Base-by-base conservation (phyloP, 2,113 vertebrate genomes). In the Tychaedon coryphoeus region DNA sequence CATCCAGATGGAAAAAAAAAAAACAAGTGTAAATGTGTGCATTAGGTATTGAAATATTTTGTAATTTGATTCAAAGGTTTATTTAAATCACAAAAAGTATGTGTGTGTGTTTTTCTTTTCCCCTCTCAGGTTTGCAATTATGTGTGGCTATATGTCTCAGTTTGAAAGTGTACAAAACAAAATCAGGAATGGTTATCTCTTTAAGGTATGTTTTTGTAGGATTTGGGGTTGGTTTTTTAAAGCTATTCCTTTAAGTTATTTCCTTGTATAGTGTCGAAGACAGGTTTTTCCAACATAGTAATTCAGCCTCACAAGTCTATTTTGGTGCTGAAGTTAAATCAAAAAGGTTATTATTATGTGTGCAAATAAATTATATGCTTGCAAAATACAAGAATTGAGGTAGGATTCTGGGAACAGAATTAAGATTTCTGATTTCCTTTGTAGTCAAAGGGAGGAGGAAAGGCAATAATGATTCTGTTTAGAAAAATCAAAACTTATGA, bases 141-240 rank as follows among this genome's bases (percentile, higher is more conserved):
- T 99, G 96, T 99, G 99, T 97, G 99, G 99, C 85, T 98, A 99
- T 62, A 98, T 99, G 97, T 98, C 99, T 58, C 98, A 99, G 77
- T 99, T 99, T 94, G 99, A 99, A 89, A 99, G 98, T 43, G 91
- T 99, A 89, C 99, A 99, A 96, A 99, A 99, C 98, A 99, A 98
- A 98, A 98, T 99, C 96, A 99, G 98, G 98, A 99, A 99, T 89
- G 99, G 99, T 80, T 98, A 99, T 95, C 97, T 98, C 89, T 99
- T 99, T 95, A 99, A 99, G 99, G 99, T 99, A 97, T 97, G 96
- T 96, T 94, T 97, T 94, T 74, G 93, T 92, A 96, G 94, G 75
- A 79, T 93, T 92, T 83, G 87, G 62, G 71, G 17, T 62, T 83
- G 57, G 2, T 47, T 34, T 6, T 71, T 73, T 86, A 42, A 95